Conservation (phyloP, 2,888 invertebrate species). For the Schrankia costaestrigalis region DNA sequence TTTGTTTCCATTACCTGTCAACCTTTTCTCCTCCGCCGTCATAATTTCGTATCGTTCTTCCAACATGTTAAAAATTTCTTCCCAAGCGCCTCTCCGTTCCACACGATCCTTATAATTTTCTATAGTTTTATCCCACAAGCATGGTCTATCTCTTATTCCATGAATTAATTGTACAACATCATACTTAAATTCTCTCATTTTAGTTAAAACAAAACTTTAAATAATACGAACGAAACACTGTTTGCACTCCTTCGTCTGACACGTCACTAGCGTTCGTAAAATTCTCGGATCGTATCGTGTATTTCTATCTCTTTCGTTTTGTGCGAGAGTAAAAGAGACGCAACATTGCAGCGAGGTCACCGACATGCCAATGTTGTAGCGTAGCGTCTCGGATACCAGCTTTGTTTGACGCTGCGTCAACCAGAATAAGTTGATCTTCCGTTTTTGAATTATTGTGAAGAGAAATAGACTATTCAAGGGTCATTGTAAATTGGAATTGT, state of each 20-base stretch:
- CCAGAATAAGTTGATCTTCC: slow-evolving; percentile 35
- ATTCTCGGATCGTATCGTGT: slow-evolving; percentile 56
- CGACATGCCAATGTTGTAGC: slow-evolving; percentile 41
- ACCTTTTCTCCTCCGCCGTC: slow-evolving; percentile 52
- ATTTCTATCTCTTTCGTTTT: slow-evolving; percentile 31
- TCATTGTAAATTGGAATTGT: slow-evolving; percentile 8
- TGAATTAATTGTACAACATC: slow-evolving; percentile 54
- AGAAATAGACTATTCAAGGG: too few species aligned
- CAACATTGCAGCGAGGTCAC: slow-evolving; percentile 46
- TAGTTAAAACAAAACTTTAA: slow-evolving; percentile 12
- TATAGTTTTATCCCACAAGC: slow-evolving; percentile 65
- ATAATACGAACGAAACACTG: slow-evolving; percentile 30
- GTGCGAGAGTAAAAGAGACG: slow-evolving; percentile 31
- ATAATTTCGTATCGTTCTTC: slow-evolving; percentile 58
- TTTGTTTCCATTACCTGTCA: slow-evolving; percentile 50
- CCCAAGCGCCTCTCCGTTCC: slow-evolving; percentile 64
- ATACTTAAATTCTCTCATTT: slow-evolving; percentile 64
- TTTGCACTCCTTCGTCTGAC: slow-evolving; percentile 45
- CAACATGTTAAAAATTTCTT: slow-evolving; percentile 57
- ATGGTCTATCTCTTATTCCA: slow-evolving; percentile 52
- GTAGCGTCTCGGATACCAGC: slow-evolving; percentile 29
- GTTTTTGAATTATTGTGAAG: background rate
- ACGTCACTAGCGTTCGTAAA: slow-evolving; percentile 53
- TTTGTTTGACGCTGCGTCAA: slow-evolving; percentile 6
- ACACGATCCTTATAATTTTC: slow-evolving; percentile 66